Percentiles rank a stretch among this genome's conserved stretches.
These are phyloP conservation scores for Listronotus oregonensis DNA, from an alignment of 1,140 invertebrate genomes.

Conservation along the genomic window DNA sequence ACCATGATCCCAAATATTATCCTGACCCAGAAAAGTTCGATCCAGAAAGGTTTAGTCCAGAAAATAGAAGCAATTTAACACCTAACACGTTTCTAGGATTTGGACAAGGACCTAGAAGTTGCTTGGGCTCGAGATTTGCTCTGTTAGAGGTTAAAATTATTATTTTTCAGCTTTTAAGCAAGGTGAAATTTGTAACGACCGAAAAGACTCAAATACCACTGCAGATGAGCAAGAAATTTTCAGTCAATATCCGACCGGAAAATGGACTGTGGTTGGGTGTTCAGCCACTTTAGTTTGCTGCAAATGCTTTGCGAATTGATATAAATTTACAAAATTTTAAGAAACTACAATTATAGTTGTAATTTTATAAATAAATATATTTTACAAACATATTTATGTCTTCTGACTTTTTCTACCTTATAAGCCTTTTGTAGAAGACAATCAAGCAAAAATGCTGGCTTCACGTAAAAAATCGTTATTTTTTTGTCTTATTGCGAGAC, in stretches of 20 bases:
- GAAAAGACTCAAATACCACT: slow-evolving; percentile 48
- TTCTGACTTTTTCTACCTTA: too few relatives aligned
- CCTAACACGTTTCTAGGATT: slow-evolving; percentile 60
- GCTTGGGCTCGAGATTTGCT: slow-evolving; percentile 45
- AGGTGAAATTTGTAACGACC: slow-evolving; percentile 42
- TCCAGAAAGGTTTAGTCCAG: slow-evolving; percentile 55
- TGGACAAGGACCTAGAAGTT: slow-evolving; percentile 56
- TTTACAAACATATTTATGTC: too few relatives aligned
- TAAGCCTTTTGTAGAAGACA: too few relatives aligned
- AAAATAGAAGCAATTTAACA: slow-evolving; percentile 46
- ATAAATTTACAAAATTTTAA: too few relatives aligned
- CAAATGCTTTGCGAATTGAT: too few relatives aligned
- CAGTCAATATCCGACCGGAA: slow-evolving; percentile 30
- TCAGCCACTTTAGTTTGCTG: too few relatives aligned
- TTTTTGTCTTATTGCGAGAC: too few relatives aligned
- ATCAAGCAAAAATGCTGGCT: too few relatives aligned
- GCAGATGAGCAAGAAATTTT: slow-evolving; percentile 27
- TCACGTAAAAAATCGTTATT: too few relatives aligned
- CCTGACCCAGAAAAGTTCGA: slow-evolving; percentile 57
- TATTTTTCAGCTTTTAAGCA: slow-evolving; percentile 48
- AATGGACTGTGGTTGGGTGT: slow-evolving; percentile 24
- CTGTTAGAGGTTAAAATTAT: slow-evolving; percentile 49
- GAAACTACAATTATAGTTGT: too few relatives aligned
- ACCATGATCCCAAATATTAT: slow-evolving; percentile 52
- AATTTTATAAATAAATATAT: too few relatives aligned